Evolutionary conservation across 2,888 invertebrate genomes (phyloP), one percentile per base, ranked within the genome.

Genomic region (Andrena bicolor): DNA sequence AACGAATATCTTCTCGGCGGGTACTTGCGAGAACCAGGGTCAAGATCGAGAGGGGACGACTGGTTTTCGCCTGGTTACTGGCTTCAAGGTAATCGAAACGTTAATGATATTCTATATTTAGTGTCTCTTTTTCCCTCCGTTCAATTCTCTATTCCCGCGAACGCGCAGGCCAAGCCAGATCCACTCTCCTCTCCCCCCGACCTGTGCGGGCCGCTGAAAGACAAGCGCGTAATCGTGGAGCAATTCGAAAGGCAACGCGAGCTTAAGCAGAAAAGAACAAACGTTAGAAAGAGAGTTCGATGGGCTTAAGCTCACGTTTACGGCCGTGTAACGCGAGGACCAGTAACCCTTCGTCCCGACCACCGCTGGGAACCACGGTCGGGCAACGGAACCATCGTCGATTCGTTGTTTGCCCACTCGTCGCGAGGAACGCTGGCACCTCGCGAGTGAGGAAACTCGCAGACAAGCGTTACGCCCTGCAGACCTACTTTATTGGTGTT

Each of bases 41-140:
- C 70, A 73, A 66, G 65, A 71, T 74, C 70, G 70, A 80, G 66
- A 23, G 70, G 35, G 35, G n/a, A 53, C 4, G 28, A 51, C 56
- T 72, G 32, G 56, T 56, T 61, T 6, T 41, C 58, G 48, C 23
- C 72, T 35, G 61, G 48, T 72, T 68, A 64, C 78, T 58, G 41
- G 16, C 41, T 41, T 16, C 16, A 16, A 41, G 16, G 41, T 41
- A 16, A 41, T 41, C 41, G 16, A 41, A 41, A 41, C 41, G 41
- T 4, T 41, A 41, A 41, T 1, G 16, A 16, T 5, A 41, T 16
- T 41, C 41, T 41, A 41, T 1, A 16, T 41, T 16, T 4, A 16
- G 16, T 16, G 16, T 41, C 41, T 5, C 0, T 30, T 13, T 13
- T 41, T 13, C 41, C 13, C 41, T 41, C 41, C 13, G 3, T 41